A percentile compares a stretch with the other conserved stretches of the same genome.
Evolutionary conservation across 2,888 invertebrate species (phyloP).

Genomic region (Megaustenia siamemsis): DNA sequence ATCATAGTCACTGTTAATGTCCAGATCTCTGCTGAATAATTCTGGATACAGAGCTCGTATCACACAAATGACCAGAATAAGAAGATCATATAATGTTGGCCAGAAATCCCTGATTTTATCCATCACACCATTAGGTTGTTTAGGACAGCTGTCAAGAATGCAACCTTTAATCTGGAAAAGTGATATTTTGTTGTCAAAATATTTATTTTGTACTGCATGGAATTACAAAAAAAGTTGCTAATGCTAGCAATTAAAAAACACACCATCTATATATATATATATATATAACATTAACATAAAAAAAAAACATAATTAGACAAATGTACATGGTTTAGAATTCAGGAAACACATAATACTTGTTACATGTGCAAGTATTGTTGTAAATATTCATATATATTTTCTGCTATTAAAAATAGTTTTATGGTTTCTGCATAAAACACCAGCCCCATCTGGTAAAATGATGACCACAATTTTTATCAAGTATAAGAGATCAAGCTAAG

Average conservation of each 20-base stretch:
- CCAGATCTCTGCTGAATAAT: neutral
- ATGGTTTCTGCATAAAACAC: too few relatives aligned
- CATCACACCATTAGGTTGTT: slow-evolving; percentile 13
- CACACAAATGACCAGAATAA: slow-evolving; percentile 10
- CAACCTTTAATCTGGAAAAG: slow-evolving; percentile 25
- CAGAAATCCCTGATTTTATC: neutral
- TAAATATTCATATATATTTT: too few relatives aligned
- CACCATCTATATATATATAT: too few relatives aligned
- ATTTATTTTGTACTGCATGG: too few relatives aligned
- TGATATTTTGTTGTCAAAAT: too few relatives aligned
- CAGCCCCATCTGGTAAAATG: too few relatives aligned
- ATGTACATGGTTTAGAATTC: too few relatives aligned
- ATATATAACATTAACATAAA: neutral
- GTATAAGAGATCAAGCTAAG: too few relatives aligned
- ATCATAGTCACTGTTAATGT: slow-evolving; percentile 18
- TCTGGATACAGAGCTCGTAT: slow-evolving; percentile 22
- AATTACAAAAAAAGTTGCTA: neutral
- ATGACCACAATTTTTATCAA: too few relatives aligned
- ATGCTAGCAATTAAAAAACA: neutral
- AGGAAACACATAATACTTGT: too few relatives aligned
- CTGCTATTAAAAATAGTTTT: too few relatives aligned
- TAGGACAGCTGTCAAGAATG: slow-evolving; percentile 43
- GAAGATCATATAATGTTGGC: neutral
- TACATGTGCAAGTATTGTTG: too few relatives aligned
- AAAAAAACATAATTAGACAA: neutral